Base-by-base conservation (phyloP, 2,888 invertebrate genomes). In the Campoplex capitator region DNA sequence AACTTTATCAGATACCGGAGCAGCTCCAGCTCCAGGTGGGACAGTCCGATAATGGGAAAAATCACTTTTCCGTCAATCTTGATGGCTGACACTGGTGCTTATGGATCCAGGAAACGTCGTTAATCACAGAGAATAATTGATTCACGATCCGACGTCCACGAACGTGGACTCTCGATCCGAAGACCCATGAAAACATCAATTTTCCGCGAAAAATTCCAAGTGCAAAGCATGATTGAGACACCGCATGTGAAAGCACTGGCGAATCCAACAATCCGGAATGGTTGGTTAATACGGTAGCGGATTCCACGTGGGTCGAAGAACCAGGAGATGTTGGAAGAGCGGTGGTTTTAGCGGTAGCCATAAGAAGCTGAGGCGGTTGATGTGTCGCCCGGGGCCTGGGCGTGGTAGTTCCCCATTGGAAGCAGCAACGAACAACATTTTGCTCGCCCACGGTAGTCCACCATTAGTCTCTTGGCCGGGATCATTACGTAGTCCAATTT, bases 371-470 rank as follows among this genome's bases (percentile, higher is more conserved):
- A 86, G 85, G 89, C 88, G 67, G 85, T 80, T 87, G 85, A 86
- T 88, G 90, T 90, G 92, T 93, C 92, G 93, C 93, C 92, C 68
- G 89, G 83, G 93, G 93, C 90, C 88, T 93, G 93, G 93, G 93
- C 94, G 93, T 93, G 93, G 93, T 91, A 86, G 87, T 88, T 85
- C 83, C 77, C 83, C 86, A 85, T 88, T 84, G 80, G 88, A 86
- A 88, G 88, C 84, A 67, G 58, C 73, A 65, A 76, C 73, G 86
- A 54, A 68, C 48, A 65, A 68, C 38, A 45, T 68, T 75, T 32
- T 71, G 77, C 76, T 77, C 77, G 82, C 85, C 86, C 75, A 71
- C 80, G 79, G 85, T 82, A 88, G 85, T 82, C 56, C 87, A 88
- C 77, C 71, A 81, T 74, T 79, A 58, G 77, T 73, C 81, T 75